phyloP scores from a whole-genome alignment of 2,888 invertebrate genomes.

The Drosophila yooni region DNA sequence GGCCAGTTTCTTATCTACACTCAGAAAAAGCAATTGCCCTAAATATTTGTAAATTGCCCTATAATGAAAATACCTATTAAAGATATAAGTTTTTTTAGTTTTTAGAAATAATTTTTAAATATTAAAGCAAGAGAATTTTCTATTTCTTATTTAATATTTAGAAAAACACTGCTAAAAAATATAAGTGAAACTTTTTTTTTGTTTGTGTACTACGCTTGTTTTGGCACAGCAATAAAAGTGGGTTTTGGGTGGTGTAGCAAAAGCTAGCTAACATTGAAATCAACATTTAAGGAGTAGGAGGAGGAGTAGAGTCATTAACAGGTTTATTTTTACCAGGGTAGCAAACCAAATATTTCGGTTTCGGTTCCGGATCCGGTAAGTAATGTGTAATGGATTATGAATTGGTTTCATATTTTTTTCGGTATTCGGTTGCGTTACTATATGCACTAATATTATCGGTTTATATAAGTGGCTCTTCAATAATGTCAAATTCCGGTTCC shows the following conservation, averaged over 20 bases:
- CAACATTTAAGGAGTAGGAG: too few species aligned
- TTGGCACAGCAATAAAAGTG: not conserved
- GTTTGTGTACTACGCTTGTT: too few species aligned
- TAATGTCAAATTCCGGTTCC: not conserved
- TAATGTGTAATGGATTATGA: not conserved
- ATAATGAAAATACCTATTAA: not conserved
- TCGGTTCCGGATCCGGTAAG: not conserved
- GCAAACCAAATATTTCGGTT: not conserved
- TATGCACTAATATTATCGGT: not conserved
- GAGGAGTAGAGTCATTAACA: too few species aligned
- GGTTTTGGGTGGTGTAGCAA: not conserved
- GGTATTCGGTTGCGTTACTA: not conserved
- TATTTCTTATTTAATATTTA: too few species aligned
- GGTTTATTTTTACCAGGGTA: too few species aligned
- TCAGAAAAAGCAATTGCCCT: not conserved
- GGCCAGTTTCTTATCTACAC: constrained; percentile 23
- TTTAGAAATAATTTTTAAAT: not conserved
- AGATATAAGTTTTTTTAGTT: not conserved
- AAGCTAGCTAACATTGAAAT: not conserved
- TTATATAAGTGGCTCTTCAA: not conserved
- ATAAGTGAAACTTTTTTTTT: too few species aligned
- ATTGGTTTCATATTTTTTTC: not conserved
- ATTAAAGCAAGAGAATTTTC: not conserved
- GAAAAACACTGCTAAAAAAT: too few species aligned
- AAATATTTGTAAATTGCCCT: not conserved